phyloP scores from a whole-genome alignment of 2,797 vertebrate species.

The Gallirallus australis region DNA sequence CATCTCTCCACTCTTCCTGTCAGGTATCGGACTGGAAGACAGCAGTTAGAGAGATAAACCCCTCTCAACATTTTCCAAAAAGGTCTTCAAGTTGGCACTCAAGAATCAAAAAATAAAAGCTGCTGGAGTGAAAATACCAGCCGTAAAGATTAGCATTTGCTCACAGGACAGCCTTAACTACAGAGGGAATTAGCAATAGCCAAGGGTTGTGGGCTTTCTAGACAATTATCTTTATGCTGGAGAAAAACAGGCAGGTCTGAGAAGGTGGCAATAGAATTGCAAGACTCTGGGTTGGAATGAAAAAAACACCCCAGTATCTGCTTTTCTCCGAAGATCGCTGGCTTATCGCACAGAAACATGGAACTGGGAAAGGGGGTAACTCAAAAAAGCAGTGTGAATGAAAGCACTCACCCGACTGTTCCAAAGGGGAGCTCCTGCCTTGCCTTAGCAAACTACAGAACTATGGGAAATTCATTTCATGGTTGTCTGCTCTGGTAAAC shows the following conservation, averaged over 20 bases:
- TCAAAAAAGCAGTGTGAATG: background rate
- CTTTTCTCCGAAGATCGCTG: background rate
- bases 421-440: background rate
- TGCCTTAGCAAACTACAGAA: background rate
- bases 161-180: background rate
- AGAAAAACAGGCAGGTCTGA: background rate
- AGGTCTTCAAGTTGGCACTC: background rate
- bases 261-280: background rate
- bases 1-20: background rate
- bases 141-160: background rate
- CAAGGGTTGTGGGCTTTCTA: background rate
- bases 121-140: background rate
- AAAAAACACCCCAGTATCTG: background rate
- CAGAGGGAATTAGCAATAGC: background rate
- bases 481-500: conserved; percentile 18
- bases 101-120: background rate
- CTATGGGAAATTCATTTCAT: background rate
- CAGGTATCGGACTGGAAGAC: background rate
- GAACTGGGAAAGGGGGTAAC: background rate
- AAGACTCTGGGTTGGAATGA: background rate
- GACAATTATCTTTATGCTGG: background rate
- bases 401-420: background rate
- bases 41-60: background rate
- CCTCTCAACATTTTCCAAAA: background rate
- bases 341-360: background rate